Base-by-base conservation (phyloP, 2,113 vertebrate genomes). In the Vulpes lagopus region DNA sequence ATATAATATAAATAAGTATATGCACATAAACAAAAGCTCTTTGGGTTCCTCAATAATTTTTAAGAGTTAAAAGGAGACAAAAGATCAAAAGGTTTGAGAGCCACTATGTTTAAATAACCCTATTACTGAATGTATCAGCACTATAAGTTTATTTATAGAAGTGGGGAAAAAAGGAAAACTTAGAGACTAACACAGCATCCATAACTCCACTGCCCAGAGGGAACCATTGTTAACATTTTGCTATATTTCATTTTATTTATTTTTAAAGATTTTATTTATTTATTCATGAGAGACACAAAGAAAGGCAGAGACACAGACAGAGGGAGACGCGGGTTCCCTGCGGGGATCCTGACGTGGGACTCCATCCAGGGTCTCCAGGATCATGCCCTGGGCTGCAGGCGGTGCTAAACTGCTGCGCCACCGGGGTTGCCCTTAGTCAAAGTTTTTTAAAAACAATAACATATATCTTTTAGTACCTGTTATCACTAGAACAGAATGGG, bases 401-500 rank as follows among this genome's bases (percentile, higher is more conserved):
- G 6, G 43, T 43, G 43, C 43, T 43, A 43, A 43, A 43, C 43
- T 1, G 43, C 43, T 43, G 43, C 7, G 43, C 43, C 43, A 43
- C 43, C 43, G 43, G 43, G 43, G 43, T 43, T 43, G 43, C 43
- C 43, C 43, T 23, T 53, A 74, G 69, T 82, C 4, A 81, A 65
- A 53, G 17, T 73, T 35, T 65, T 67, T 51, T 27, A 20, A 64
- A 23, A 1, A 19, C 53, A 1, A 17, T 81, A 91, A 78, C 59
- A 81, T 35, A 30, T 51, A 94, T 43, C n/a, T 82, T 95, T 49
- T 55, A 19, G 87, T 98, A 99, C 99, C 99, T 99, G 92, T 86
- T 96, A 97, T 96, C 92, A 97, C 97, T 99, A 99, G 99, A 99
- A 99, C 76, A 99, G 99, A 98, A 99, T 99, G 83, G 99, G 98